Evolutionary conservation across 2,888 invertebrate genomes (phyloP), one percentile per base, ranked within the genome.

Genomic region (Agonopterix subpropinquella): DNA sequence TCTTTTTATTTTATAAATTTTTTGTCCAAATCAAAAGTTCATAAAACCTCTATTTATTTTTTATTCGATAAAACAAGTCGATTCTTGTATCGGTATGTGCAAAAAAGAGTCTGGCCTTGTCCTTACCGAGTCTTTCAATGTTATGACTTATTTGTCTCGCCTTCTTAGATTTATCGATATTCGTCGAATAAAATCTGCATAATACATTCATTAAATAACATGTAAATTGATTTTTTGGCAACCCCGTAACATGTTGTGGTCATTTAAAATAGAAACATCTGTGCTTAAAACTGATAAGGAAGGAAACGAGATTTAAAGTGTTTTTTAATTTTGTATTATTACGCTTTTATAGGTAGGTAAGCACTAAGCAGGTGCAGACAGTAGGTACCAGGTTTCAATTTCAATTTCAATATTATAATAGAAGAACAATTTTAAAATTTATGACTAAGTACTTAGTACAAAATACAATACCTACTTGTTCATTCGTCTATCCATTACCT

Each of bases 121-220:
- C 78, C 78, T 80, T 75, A 73, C 74, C 70, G 55, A 71, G 59
- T 70, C 62, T 65, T 59, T 72, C 77, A 83, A 85, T 83, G 80
- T 86, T 87, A 84, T 84, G 86, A 87, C 87, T 84, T 85, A 84
- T 84, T 83, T 80, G 85, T 83, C 85, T 81, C 78, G 74, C 61
- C 60, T 64, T 58, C 58, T 55, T 64, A 77, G 80, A 85, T 85
- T 85, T 85, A 86, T 86, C 65, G 80, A 60, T 70, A 65, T 75
- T 70, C 67, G 64, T 65, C 62, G 72, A 76, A 80, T 77, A 77
- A 76, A 79, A 83, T 83, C 76, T 74, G 67, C 80, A 81, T 83
- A 83, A 77, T 76, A 80, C 67, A 73, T 75, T 72, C 77, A 80
- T 80, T 80, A 77, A 77, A 79, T 77, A 70, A 47, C 42, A 48